Conservation (phyloP, 2,888 invertebrate species). For the Sturmia bella region DNA sequence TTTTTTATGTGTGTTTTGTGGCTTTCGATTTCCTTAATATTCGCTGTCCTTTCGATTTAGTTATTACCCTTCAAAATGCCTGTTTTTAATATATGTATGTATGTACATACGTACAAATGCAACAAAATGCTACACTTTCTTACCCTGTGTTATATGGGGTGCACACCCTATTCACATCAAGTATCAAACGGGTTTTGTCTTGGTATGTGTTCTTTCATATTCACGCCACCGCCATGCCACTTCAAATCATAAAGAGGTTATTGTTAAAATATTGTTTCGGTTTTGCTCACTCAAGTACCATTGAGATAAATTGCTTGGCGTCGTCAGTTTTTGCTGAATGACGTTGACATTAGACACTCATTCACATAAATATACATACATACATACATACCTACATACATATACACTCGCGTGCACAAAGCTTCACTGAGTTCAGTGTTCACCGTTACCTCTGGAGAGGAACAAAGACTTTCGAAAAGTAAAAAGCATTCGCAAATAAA, state of each 20-base stretch:
- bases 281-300: constrained; percentile 70
- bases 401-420: background rate
- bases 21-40: constrained; percentile 46
- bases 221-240: constrained; percentile 47
- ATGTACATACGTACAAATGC: constrained; percentile 32
- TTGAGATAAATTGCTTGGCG: constrained; percentile 72
- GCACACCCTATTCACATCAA: constrained; percentile 26
- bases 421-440: too few species aligned
- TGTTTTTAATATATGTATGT: background rate
- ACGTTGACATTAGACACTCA: constrained; percentile 46
- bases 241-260: constrained; percentile 60
- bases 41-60: constrained; percentile 8
- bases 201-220: constrained; percentile 35
- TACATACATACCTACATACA: background rate
- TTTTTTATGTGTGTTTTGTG: constrained; percentile 49
- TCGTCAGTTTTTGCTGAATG: constrained; percentile 59
- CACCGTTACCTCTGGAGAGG: too few species aligned
- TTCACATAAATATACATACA: background rate
- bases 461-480: too few species aligned
- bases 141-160: constrained; percentile 22
- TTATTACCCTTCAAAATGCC: constrained; percentile 5
- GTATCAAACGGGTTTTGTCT: constrained; percentile 45
- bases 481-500: too few species aligned
- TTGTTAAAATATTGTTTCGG: constrained; percentile 70
- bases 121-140: constrained; percentile 53